Conservation (phyloP, 2,113 vertebrate species). For the Prinia subflava region DNA sequence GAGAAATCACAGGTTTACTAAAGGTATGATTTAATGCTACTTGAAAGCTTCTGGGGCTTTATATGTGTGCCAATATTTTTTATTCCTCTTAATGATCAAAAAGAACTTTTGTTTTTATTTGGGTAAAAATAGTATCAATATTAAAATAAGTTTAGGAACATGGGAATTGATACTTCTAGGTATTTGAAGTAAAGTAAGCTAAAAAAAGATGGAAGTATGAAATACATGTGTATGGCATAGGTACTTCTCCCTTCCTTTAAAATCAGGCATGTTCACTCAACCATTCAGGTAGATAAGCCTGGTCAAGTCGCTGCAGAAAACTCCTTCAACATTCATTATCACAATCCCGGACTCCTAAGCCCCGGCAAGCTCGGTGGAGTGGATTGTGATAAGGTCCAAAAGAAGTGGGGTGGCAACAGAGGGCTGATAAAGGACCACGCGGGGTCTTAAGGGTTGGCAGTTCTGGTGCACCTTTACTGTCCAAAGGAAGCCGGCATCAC, state of each 20-base stretch:
- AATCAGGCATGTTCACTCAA: not conserved
- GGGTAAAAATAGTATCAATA: not conserved
- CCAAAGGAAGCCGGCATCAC: no score
- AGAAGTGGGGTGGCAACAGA: no score
- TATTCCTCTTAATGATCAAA: not conserved
- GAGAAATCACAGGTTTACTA: conserved; percentile 26
- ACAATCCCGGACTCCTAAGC: no score
- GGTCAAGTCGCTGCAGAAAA: not conserved
- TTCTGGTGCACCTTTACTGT: no score
- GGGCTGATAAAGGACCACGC: no score
- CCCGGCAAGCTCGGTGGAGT: no score
- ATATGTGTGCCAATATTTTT: not conserved
- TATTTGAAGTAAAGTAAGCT: not conserved
- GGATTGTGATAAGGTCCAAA: no score
- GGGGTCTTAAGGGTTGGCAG: no score
- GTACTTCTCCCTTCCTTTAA: not conserved
- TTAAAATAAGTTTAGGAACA: conserved; percentile 2
- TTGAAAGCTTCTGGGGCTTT: not conserved
- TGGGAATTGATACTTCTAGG: not conserved
- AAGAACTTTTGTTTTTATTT: not conserved
- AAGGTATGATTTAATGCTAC: not conserved
- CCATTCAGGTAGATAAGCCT: not conserved
- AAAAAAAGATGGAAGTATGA: not conserved
- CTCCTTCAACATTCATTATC: not conserved
- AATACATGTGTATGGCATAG: not conserved